Conservation (phyloP, 2,113 vertebrate species). For the Rhabdomys dilectus region DNA sequence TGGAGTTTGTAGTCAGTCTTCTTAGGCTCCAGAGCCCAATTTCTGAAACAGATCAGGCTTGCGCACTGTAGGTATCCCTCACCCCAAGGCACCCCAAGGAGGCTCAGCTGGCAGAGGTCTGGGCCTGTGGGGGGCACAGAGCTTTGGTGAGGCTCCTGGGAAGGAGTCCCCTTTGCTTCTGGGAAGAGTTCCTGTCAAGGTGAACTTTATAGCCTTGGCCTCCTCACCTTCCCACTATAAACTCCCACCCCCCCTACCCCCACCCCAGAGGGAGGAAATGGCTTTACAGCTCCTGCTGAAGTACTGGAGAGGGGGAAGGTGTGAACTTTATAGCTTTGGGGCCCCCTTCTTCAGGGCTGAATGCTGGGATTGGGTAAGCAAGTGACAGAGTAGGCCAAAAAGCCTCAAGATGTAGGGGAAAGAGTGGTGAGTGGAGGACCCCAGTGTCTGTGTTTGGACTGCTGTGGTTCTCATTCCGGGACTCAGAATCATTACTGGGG, state of each 20-base stretch:
- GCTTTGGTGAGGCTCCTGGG: conserved; percentile 6
- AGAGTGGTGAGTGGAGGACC: not conserved
- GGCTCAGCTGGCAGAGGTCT: not conserved
- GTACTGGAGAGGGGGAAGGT: not conserved
- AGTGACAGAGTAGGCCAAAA: not conserved
- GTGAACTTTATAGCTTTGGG: not conserved
- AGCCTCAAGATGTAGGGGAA: not conserved
- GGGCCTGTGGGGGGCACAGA: not conserved
- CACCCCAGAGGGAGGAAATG: conserved; percentile 36
- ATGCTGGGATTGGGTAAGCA: not conserved
- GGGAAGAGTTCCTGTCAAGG: conserved; percentile 72
- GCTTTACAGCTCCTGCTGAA: not conserved
- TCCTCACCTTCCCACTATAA: not conserved
- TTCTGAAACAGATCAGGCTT: not conserved
- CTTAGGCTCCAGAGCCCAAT: not conserved
- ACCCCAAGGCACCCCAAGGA: not conserved
- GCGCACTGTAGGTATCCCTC: not conserved
- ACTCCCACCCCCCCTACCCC: not conserved
- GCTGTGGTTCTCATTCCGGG: not conserved
- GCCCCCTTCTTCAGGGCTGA: not conserved
- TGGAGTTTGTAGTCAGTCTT: not conserved
- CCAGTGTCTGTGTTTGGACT: not conserved
- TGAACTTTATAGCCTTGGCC: conserved; percentile 58
- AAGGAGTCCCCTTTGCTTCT: not conserved
- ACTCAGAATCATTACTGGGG: not conserved